Conservation (phyloP, 2,113 vertebrate species). For the Oncorhynchus nerka region DNA sequence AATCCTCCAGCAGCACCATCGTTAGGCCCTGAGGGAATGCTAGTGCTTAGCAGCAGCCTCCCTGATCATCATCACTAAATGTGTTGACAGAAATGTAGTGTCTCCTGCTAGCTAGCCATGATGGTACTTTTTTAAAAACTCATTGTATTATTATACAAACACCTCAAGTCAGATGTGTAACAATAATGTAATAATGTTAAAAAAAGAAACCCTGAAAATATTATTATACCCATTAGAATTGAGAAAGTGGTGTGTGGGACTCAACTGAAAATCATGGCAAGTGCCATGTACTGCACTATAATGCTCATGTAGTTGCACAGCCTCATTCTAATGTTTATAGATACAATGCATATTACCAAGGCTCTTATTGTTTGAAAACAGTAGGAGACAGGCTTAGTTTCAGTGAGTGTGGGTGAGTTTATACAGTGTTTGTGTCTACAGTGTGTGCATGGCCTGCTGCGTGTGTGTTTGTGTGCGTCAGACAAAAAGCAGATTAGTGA, state of each 20-base stretch:
- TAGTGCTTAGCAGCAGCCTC: slow-evolving; percentile 40
- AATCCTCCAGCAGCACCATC: slow-evolving; percentile 50
- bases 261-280: slow-evolving; percentile 68
- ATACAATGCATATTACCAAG: slow-evolving; percentile 58
- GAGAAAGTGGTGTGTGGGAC: neutral
- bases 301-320: slow-evolving; percentile 63
- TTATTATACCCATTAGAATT: neutral
- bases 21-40: slow-evolving; percentile 45
- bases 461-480: slow-evolving; percentile 55
- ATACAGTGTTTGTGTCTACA: neutral
- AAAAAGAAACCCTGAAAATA: neutral
- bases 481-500: slow-evolving; percentile 77
- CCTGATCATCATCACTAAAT: slow-evolving; percentile 52
- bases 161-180: neutral
- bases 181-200: neutral
- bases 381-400: slow-evolving; percentile 59
- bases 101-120: slow-evolving; percentile 64
- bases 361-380: slow-evolving; percentile 64
- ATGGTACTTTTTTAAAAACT: slow-evolving; percentile 39
- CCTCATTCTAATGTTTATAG: slow-evolving; percentile 65
- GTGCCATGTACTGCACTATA: slow-evolving; percentile 35
- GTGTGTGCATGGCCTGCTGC: slow-evolving; percentile 17
- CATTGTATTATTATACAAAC: slow-evolving; percentile 31
- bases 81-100: slow-evolving; percentile 65
- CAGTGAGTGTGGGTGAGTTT: slow-evolving; percentile 27